Percentiles rank a stretch among this genome's conserved stretches.
These are phyloP conservation scores for Drosophila ogumai DNA, from an alignment of 1,140 invertebrate genomes.

Conservation along the genomic window DNA sequence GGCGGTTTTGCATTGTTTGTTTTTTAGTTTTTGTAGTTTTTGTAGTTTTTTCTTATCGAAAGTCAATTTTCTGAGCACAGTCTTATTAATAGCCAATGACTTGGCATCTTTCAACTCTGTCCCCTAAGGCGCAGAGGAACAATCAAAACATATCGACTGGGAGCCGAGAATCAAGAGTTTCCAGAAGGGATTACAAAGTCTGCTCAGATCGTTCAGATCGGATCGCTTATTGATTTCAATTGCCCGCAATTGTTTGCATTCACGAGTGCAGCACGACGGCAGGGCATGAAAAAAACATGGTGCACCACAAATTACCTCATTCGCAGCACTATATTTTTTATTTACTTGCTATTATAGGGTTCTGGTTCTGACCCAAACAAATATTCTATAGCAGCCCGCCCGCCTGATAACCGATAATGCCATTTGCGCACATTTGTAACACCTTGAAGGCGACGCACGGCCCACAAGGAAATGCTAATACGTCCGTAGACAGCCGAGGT, in stretches of 20 bases:
- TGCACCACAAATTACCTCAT: conserved; percentile 24
- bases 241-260: conserved; percentile 71
- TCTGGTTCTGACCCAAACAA: conserved; percentile 51
- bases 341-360: conserved; percentile 26
- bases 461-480: conserved; percentile 36
- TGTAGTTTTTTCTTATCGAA: conserved; percentile 54
- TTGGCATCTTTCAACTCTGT: conserved; percentile 41
- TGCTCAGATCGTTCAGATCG: conserved; percentile 35
- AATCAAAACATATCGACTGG: conserved; percentile 9
- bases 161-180: conserved; percentile 22
- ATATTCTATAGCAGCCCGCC: conserved; percentile 36
- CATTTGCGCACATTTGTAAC: conserved; percentile 58
- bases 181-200: conserved; percentile 56
- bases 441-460: conserved; percentile 55
- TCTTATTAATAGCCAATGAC: conserved; percentile 71
- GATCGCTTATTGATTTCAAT: conserved; percentile 77
- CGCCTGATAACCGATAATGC: conserved; percentile 51
- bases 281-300: conserved; percentile 28
- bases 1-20: conserved; percentile 31
- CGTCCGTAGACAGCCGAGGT: conserved; percentile 9
- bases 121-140: not conserved
- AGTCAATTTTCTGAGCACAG: conserved; percentile 61
- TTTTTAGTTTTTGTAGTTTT: conserved; percentile 2
- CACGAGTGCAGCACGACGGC: conserved; percentile 9
- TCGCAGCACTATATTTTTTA: conserved; percentile 1